phyloP scores from a whole-genome alignment of 2,113 vertebrate species.

The Lanius ludovicianus region DNA sequence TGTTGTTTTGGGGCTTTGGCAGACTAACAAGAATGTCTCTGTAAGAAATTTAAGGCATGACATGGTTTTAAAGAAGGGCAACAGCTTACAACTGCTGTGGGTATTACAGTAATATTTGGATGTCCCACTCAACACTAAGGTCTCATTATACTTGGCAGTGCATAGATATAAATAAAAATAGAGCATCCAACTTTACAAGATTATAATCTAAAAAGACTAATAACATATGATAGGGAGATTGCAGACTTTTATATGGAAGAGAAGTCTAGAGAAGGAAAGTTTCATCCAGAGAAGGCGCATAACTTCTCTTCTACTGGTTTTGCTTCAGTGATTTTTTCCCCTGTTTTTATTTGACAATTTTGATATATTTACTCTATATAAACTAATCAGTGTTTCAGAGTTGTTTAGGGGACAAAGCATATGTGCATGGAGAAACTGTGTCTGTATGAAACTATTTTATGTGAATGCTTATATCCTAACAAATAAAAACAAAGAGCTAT shows the following conservation, averaged over 20 bases:
- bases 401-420: neutral
- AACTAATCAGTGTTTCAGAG: neutral
- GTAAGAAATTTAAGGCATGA: neutral
- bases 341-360: neutral
- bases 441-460: neutral
- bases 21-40: neutral
- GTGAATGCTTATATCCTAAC: neutral
- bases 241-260: constrained; percentile 12
- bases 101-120: neutral
- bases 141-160: neutral
- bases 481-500: neutral
- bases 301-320: constrained; percentile 27
- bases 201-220: constrained; percentile 13
- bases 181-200: neutral
- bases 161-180: neutral
- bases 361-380: neutral
- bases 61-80: neutral
- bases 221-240: neutral
- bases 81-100: neutral
- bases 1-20: neutral
- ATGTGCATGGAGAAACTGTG: neutral
- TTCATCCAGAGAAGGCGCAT: neutral
- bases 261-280: neutral
- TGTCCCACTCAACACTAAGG: neutral
- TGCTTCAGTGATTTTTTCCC: neutral